These are phyloP conservation scores for Alentia gelatinosa DNA, from an alignment of 2,888 invertebrate genomes.

Conservation along the genomic window DNA sequence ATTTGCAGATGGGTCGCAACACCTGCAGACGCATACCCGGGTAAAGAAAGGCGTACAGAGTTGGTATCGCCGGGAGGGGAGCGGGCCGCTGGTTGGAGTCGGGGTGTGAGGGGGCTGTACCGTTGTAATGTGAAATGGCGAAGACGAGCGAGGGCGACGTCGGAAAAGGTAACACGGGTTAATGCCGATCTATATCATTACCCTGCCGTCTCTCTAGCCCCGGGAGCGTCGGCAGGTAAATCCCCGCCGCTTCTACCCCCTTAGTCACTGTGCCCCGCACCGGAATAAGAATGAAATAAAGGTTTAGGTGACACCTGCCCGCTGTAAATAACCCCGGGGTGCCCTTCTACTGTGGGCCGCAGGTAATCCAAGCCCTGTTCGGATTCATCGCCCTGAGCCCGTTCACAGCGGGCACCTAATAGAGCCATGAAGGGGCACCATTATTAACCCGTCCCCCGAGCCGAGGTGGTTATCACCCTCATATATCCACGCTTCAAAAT, in stretches of 20 bases:
- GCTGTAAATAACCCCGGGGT: constrained; percentile 13
- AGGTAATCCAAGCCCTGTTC: background rate
- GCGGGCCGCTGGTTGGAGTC: too few species aligned
- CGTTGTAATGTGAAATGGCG: background rate
- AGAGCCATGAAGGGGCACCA: background rate
- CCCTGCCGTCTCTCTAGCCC: background rate
- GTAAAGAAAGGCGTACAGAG: too few species aligned
- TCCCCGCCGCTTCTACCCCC: too few species aligned
- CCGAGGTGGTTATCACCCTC: too few species aligned
- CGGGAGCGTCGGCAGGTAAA: background rate
- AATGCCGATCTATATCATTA: constrained; percentile 7
- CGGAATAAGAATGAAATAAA: constrained; percentile 22
- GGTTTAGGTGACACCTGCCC: background rate
- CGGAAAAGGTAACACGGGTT: background rate
- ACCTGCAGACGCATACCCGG: too few species aligned
- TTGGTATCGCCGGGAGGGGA: too few species aligned
- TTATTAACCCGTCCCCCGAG: background rate
- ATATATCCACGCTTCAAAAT: too few species aligned
- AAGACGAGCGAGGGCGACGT: background rate
- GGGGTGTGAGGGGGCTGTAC: too few species aligned
- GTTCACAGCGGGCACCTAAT: background rate
- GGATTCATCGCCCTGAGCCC: background rate
- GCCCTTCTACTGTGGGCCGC: background rate
- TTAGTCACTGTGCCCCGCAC: too few species aligned
- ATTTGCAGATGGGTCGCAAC: too few species aligned